Conservation (phyloP, 2,888 invertebrate genomes). For the Sarcophaga caerulescens region DNA sequence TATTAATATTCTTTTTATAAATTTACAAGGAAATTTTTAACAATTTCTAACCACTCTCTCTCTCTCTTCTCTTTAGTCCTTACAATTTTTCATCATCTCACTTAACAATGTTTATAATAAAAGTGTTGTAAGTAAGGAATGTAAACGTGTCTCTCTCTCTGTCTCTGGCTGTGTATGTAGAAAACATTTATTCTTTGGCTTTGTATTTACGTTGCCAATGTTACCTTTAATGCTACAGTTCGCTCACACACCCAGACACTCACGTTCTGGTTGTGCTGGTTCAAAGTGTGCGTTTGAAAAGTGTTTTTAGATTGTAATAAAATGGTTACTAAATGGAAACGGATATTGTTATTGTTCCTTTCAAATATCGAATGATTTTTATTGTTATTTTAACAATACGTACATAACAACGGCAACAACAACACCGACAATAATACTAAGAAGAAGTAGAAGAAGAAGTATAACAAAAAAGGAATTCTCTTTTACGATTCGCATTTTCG, state of each 20-base stretch:
- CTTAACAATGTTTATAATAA: too few species aligned
- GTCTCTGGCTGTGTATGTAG: too few species aligned
- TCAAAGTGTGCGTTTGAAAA: slow-evolving; percentile 40
- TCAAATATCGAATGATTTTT: slow-evolving; percentile 65
- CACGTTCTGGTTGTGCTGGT: not conserved
- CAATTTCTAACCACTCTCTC: too few species aligned
- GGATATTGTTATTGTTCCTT: slow-evolving; percentile 65
- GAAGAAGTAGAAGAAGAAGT: not conserved
- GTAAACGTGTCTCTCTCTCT: too few species aligned
- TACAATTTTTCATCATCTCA: too few species aligned
- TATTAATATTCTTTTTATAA: too few species aligned
- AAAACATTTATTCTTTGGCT: too few species aligned
- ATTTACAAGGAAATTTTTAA: too few species aligned
- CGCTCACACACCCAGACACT: not conserved
- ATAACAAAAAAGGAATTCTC: not conserved
- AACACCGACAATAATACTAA: not conserved
- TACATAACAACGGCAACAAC: not conserved
- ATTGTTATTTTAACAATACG: slow-evolving; percentile 53
- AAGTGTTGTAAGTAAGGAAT: too few species aligned
- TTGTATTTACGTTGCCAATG: not conserved
- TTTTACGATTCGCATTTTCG: not conserved
- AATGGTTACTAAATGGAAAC: slow-evolving; percentile 65
- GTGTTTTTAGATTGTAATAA: slow-evolving; percentile 66
- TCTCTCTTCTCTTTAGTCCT: too few species aligned
- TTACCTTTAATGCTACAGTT: not conserved